Evolutionary conservation across 2,797 vertebrate species (phyloP).

Genomic region (Anolis apletophallus): DNA sequence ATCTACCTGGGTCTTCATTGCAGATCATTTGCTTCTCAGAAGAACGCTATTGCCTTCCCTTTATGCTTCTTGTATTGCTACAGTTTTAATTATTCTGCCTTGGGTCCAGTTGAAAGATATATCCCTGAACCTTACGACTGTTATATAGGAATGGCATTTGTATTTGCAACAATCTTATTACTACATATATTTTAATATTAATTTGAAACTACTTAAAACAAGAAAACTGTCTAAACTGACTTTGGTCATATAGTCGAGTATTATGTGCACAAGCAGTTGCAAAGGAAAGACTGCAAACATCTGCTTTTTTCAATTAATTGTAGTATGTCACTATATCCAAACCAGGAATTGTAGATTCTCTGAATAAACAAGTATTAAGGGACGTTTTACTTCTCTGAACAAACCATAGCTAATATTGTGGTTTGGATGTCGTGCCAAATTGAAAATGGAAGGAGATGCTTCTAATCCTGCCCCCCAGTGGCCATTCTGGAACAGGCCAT

Average conservation of each 20-base stretch:
- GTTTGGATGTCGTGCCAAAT: neutral
- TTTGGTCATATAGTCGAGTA: neutral
- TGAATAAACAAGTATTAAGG: neutral
- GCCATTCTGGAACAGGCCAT: neutral
- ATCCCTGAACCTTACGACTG: neutral
- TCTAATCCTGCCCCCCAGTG: neutral
- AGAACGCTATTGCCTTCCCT: neutral
- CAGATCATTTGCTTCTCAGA: neutral
- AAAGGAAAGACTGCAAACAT: neutral
- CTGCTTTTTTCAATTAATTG: neutral
- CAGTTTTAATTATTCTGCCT: neutral
- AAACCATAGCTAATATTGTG: neutral
- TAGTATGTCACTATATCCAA: neutral
- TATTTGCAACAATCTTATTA: neutral
- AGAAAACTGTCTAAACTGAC: neutral
- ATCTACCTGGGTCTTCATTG: neutral
- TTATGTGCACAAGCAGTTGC: neutral
- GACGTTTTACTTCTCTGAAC: neutral
- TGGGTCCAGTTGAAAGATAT: neutral
- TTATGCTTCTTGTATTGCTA: neutral
- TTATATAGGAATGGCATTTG: neutral
- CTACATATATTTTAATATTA: conserved; percentile 2
- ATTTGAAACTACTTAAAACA: neutral
- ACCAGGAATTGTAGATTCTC: neutral
- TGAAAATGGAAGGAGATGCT: neutral